Percentiles rank a stretch among this genome's conserved stretches.
Conservation (phyloP, 2,888 invertebrate genomes). For the Ornithoptera priamus region DNA sequence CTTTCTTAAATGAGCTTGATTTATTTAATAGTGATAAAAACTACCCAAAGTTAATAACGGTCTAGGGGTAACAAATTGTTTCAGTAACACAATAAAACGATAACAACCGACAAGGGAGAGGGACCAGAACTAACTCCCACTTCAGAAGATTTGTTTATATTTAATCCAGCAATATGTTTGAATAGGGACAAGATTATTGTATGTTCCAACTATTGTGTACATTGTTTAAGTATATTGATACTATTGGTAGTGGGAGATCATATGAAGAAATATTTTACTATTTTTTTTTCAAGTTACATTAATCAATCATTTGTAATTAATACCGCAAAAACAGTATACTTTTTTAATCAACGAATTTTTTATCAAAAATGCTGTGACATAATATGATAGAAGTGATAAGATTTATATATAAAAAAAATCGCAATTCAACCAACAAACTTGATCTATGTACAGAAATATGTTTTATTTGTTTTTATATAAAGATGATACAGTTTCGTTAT, state of each 20-base stretch:
- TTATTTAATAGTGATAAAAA: slow-evolving; percentile 19
- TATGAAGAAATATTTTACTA: background rate
- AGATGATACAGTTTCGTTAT: background rate
- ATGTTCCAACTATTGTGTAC: slow-evolving; percentile 1
- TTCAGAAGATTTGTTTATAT: slow-evolving; percentile 22
- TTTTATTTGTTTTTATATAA: background rate
- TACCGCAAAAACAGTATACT: no score
- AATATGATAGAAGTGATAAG: no score
- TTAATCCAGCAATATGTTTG: slow-evolving; percentile 24
- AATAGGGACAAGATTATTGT: slow-evolving; percentile 11
- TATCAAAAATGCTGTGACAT: no score
- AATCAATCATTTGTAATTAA: no score
- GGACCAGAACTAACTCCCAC: slow-evolving; percentile 14
- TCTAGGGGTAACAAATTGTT: slow-evolving; percentile 29
- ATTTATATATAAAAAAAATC: no score
- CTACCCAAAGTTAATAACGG: slow-evolving; percentile 21
- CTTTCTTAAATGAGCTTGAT: background rate
- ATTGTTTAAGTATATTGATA: background rate
- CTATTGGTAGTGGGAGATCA: background rate
- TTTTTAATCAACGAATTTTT: no score
- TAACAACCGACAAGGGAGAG: slow-evolving; percentile 27
- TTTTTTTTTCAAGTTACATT: no score
- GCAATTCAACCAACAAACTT: no score
- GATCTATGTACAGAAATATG: background rate
- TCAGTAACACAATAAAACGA: slow-evolving; percentile 29